phyloP scores from a whole-genome alignment of 1,140 invertebrate species.

The Brachionus rotundiformis region DNA sequence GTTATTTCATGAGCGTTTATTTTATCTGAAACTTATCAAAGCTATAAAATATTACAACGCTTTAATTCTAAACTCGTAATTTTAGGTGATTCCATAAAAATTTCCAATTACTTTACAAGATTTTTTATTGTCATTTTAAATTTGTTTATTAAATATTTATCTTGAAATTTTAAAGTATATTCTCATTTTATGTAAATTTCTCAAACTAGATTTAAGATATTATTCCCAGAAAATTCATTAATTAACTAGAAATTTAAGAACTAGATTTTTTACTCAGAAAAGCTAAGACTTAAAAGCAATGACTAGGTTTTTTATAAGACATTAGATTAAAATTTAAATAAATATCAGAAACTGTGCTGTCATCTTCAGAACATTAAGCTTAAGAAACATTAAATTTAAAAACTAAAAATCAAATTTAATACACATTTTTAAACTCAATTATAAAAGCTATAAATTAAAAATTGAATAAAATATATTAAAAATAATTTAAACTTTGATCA shows the following conservation, averaged over 20 bases:
- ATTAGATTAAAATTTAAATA: background rate
- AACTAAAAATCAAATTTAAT: too few relatives aligned
- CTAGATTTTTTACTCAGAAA: background rate
- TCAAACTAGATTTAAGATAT: slow-evolving; percentile 9
- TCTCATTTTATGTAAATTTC: slow-evolving; percentile 5
- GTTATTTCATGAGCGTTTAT: background rate
- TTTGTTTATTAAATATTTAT: slow-evolving; percentile 13
- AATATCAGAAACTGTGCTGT: background rate
- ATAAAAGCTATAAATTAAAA: too few relatives aligned
- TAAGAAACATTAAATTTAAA: background rate
- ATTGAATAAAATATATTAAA: too few relatives aligned
- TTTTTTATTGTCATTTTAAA: slow-evolving; percentile 22
- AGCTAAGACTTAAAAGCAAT: background rate
- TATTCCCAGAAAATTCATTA: background rate
- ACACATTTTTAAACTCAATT: too few relatives aligned
- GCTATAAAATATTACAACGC: background rate
- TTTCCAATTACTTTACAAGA: background rate
- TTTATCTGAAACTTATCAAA: slow-evolving; percentile 11
- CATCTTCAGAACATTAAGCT: background rate
- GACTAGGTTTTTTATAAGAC: background rate
- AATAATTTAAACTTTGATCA: too few relatives aligned
- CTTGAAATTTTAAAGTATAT: background rate
- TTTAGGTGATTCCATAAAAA: slow-evolving; percentile 8
- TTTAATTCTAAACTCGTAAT: background rate
- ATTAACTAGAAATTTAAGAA: background rate